Base-by-base conservation (phyloP, 92 coral and sea anemone species). In the Paragorgia papillata region DNA sequence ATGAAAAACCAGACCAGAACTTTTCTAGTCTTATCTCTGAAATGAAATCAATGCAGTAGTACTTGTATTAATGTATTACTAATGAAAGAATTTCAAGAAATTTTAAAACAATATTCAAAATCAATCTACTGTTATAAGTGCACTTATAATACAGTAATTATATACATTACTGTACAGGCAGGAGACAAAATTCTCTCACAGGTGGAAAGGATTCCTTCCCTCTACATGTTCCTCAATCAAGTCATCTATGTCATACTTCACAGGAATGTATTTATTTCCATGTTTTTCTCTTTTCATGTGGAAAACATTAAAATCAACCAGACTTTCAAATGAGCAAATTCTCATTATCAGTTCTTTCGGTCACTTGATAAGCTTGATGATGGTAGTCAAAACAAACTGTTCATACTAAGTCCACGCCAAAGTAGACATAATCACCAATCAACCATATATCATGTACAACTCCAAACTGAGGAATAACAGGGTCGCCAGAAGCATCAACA, bases 161-260 rank as follows among this genome's bases (percentile, higher is more conserved):
- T n/a, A n/a, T n/a, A n/a, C n/a, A n/a, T n/a, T n/a, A n/a, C n/a
- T n/a, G n/a, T n/a, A n/a, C n/a, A n/a, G n/a, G n/a, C n/a, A n/a
- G n/a, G n/a, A n/a, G n/a, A n/a, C n/a, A n/a, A n/a, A n/a, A n/a
- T n/a, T n/a, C n/a, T n/a, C n/a, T n/a, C n/a, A n/a, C n/a, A n/a
- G n/a, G n/a, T n/a, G n/a, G n/a, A 78, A 74, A 32, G 74, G 82
- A 40, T 64, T 78, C 63, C 62, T 48, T 64, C 74, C 75, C 22
- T 78, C 64, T n/a, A 64, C 61, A 78, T 62, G 64, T 30, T 78
- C 74, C 49, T 78, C 82, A 31, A 78, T 62, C 22, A 64, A 29
- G 57, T 78, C 65, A 34, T 19, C 75, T 62, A 63, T 43, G 33
- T 78, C 82, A 50, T 63, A 78, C 39, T 63, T 78, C 2, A 62